phyloP scores from a whole-genome alignment of 2,888 invertebrate genomes.

The Syritta pipiens region DNA sequence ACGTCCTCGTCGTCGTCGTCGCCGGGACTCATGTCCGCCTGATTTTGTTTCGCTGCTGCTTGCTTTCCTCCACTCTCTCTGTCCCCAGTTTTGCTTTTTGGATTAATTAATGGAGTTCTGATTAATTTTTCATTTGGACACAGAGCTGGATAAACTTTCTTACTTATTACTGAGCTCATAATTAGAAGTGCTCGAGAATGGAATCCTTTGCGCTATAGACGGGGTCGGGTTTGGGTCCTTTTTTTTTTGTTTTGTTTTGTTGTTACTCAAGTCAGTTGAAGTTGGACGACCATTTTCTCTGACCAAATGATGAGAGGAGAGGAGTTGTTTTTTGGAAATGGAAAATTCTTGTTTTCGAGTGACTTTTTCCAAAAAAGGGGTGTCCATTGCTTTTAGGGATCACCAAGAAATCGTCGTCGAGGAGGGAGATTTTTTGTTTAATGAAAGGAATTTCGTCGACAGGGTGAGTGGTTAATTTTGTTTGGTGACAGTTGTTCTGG shows the following conservation, averaged over 20 bases:
- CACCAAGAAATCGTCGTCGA: no score
- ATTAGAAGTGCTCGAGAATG: constrained; percentile 19
- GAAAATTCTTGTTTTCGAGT: constrained; percentile 30
- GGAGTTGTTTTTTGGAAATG: constrained; percentile 21
- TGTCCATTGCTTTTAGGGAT: constrained; percentile 15
- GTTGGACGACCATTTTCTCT: constrained; percentile 3
- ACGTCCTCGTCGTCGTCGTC: constrained; percentile 1
- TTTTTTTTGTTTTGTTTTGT: neutral
- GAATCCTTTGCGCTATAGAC: constrained; percentile 9
- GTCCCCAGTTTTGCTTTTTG: no score
- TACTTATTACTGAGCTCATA: constrained; percentile 41
- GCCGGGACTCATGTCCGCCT: constrained; percentile 29
- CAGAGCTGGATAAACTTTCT: constrained; percentile 47
- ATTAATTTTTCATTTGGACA: constrained; percentile 56
- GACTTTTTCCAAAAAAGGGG: constrained; percentile 1
- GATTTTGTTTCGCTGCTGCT: constrained; percentile 28
- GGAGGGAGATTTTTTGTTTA: no score
- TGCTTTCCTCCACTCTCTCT: neutral
- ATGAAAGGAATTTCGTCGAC: no score
- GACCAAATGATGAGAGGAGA: no score
- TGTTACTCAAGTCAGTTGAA: constrained; percentile 14
- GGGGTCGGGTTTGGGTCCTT: neutral
- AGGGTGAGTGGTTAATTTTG: no score
- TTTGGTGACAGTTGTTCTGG: no score
- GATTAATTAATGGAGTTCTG: constrained; percentile 61